phyloP scores from a whole-genome alignment of 2,113 vertebrate genomes.

The Corythoichthys intestinalis region DNA sequence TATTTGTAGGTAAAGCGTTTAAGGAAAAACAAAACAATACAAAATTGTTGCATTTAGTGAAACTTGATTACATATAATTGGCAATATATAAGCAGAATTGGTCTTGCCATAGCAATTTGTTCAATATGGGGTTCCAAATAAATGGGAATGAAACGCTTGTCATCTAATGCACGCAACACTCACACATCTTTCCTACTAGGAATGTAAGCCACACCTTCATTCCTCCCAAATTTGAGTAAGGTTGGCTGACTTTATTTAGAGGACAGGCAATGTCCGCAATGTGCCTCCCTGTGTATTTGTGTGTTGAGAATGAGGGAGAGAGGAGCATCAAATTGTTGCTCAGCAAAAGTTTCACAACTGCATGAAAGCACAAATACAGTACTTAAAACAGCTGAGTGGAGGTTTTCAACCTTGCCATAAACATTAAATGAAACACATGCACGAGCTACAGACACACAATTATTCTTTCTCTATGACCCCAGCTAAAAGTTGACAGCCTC shows the following conservation, averaged over 20 bases:
- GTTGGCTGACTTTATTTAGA: conserved; percentile 47
- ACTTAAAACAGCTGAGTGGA: conserved; percentile 49
- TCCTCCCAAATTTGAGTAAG: conserved; percentile 60
- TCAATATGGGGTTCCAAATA: conserved; percentile 17
- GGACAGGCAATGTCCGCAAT: conserved; percentile 45
- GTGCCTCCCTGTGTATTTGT: conserved; percentile 11
- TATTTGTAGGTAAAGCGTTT: no score
- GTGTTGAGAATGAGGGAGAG: conserved; percentile 2
- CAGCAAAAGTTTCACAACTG: conserved; percentile 44
- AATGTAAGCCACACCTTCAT: conserved; percentile 59
- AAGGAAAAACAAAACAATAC: neutral
- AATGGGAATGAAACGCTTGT: conserved; percentile 25
- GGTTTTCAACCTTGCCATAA: conserved; percentile 25
- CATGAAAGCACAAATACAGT: conserved; percentile 41
- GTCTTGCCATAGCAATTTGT: no score
- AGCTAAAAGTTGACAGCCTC: conserved; percentile 59
- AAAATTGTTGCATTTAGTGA: neutral
- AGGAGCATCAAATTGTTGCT: conserved; percentile 22
- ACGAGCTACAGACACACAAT: conserved; percentile 16
- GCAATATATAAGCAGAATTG: neutral
- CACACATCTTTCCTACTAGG: conserved; percentile 57
- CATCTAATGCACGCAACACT: conserved; percentile 30
- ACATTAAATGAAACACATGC: conserved; percentile 29
- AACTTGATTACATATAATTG: conserved; percentile 16
- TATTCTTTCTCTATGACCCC: conserved; percentile 50